Base-by-base conservation (phyloP, 2,113 vertebrate genomes). In the Arizona elegans region DNA sequence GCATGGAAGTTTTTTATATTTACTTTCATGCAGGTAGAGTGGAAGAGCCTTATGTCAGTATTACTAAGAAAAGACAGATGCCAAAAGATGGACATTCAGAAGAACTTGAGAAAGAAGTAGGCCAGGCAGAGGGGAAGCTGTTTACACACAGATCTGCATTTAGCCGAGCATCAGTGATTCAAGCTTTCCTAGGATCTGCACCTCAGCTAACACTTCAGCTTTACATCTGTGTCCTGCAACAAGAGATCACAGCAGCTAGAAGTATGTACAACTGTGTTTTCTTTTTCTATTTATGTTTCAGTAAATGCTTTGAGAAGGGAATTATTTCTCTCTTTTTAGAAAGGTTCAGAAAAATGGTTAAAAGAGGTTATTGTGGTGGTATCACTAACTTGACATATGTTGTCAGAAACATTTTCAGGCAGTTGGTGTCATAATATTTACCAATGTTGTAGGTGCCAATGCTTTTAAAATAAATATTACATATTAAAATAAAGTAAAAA, bases 21-120 rank as follows among this genome's bases (percentile, higher is more conserved):
- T 99, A 99, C 91, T 98, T 98, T 96, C 98, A 96, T 23, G 98
- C 98, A 90, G 97, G 98, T 65, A 97, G 97, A 56, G 95, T 98
- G 53, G 99, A 99, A 97, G 99, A 99, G 93, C 98, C 99, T 9
- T 99, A 99, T 98, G 99, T 99, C 98, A 99, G 99, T 97, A 99
- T 99, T 97, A 99, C 98, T 1, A 98, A 98, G 97, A 99, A 99
- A 97, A 98, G 98, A 95, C 99, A 99, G 96, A 98, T 99, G 87
- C 98, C 98, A 89, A 98, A 98, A 90, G 97, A 98, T 96, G 99
- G 99, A 81, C 97, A 97, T 95, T 97, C 98, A 0, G 99, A 99
- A 97, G 99, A 99, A 96, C 97, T 99, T 87, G 99, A 99, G 96
- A 98, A 98, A 89, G 99, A 99, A 94, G 98, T 99, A 95, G 99